Conservation (phyloP, 2,888 invertebrate species). For the Arge pagana region DNA sequence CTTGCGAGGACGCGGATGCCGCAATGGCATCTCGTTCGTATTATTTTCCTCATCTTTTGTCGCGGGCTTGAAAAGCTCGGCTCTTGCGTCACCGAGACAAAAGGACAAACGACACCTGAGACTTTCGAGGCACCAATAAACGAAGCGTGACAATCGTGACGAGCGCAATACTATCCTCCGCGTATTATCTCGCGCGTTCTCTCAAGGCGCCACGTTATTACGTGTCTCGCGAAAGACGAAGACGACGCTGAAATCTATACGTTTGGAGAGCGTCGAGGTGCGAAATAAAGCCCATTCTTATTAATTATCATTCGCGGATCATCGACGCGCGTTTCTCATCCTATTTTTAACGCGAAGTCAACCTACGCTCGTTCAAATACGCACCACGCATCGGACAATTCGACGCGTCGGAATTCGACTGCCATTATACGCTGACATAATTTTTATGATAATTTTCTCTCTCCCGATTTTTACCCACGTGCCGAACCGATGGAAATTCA, state of each 20-base stretch:
- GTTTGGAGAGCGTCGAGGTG: slow-evolving; percentile 7
- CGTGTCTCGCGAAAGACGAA: slow-evolving; percentile 12
- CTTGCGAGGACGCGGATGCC: slow-evolving; percentile 2
- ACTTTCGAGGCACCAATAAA: too few relatives aligned
- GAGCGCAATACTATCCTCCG: too few relatives aligned
- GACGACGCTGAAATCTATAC: background rate
- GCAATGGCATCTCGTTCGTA: slow-evolving; percentile 10
- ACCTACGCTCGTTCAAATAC: too few relatives aligned
- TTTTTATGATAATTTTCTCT: slow-evolving; percentile 16
- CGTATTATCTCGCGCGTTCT: slow-evolving; percentile 8
- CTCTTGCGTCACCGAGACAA: too few relatives aligned
- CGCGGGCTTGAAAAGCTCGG: slow-evolving; percentile 1
- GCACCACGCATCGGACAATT: too few relatives aligned
- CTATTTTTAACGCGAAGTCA: too few relatives aligned
- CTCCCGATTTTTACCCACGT: background rate
- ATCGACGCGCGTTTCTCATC: too few relatives aligned
- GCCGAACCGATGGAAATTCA: background rate
- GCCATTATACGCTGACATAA: slow-evolving; percentile 14
- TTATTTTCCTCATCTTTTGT: background rate
- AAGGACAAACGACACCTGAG: too few relatives aligned
- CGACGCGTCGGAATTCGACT: background rate
- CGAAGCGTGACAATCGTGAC: too few relatives aligned
- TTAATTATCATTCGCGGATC: too few relatives aligned
- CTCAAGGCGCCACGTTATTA: slow-evolving; percentile 4
- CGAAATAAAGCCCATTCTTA: too few relatives aligned